Conservation (phyloP, 1,140 invertebrate species). For the Dinothrombium tinctorium region DNA sequence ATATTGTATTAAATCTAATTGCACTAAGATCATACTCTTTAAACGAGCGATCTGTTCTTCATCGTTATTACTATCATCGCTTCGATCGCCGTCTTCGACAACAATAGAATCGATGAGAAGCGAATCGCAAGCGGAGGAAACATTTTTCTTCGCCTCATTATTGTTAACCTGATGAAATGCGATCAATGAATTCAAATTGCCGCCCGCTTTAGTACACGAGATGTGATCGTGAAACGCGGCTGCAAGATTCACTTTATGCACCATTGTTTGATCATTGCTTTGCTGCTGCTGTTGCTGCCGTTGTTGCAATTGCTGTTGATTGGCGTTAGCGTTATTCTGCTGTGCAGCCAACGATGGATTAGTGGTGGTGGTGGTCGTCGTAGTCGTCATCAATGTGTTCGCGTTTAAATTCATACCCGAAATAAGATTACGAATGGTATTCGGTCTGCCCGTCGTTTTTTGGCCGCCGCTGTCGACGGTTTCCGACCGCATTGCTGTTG, state of each 20-base stretch:
- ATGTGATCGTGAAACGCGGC: conserved; percentile 18
- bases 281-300: neutral
- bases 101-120: neutral
- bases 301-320: neutral
- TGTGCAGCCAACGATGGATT: neutral
- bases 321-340: no score
- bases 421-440: no score
- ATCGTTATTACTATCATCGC: no score
- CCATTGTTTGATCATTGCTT: conserved; percentile 16
- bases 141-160: conserved; percentile 21
- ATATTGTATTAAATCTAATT: conserved; percentile 44
- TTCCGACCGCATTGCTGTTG: no score
- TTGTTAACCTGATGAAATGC: conserved; percentile 29
- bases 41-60: conserved; percentile 17
- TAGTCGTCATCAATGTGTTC: no score
- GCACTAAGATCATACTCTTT: conserved; percentile 38
- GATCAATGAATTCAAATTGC: neutral
- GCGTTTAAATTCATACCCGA: no score
- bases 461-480: no score
- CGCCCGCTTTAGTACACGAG: conserved; percentile 17
- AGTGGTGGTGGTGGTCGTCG: no score
- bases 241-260: conserved; percentile 16
- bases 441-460: no score
- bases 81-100: neutral
- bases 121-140: conserved; percentile 20